Percentiles rank a stretch among this genome's conserved stretches.
phyloP scores from a whole-genome alignment of 2,797 vertebrate genomes.

The Cheracebus regulus region DNA sequence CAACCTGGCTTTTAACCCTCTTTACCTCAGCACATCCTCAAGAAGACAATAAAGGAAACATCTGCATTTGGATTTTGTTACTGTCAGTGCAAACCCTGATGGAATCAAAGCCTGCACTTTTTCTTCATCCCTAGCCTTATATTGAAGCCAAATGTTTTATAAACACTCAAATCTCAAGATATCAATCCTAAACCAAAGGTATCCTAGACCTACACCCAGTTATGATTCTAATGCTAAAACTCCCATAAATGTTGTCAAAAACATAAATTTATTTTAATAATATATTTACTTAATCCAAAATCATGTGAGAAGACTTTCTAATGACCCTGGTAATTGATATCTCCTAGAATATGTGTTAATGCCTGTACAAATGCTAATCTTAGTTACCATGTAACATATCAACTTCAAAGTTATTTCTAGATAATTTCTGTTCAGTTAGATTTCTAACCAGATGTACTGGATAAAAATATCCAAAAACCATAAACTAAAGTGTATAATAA shows the following conservation, averaged over 20 bases:
- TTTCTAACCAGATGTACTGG: neutral
- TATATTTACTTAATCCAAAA: neutral
- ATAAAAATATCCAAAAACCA: neutral
- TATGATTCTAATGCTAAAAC: neutral
- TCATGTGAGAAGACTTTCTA: neutral
- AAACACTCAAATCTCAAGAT: neutral
- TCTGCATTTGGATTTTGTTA: neutral
- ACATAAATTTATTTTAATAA: neutral
- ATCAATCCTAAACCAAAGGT: neutral
- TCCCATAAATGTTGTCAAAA: neutral
- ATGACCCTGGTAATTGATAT: neutral
- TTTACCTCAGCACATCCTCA: neutral
- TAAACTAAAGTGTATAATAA: neutral
- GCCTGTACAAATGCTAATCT: neutral
- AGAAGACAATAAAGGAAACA: neutral
- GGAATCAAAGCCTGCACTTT: neutral
- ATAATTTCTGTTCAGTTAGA: neutral
- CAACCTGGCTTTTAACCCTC: neutral
- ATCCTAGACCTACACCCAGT: neutral
- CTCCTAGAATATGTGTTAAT: neutral
- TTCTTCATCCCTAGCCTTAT: neutral
- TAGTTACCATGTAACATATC: neutral
- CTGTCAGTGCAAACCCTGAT: neutral
- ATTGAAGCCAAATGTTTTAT: neutral
- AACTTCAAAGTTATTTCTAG: neutral